Evolutionary conservation across 2,797 vertebrate genomes (phyloP).

Genomic region (Trichosurus vulpecula): DNA sequence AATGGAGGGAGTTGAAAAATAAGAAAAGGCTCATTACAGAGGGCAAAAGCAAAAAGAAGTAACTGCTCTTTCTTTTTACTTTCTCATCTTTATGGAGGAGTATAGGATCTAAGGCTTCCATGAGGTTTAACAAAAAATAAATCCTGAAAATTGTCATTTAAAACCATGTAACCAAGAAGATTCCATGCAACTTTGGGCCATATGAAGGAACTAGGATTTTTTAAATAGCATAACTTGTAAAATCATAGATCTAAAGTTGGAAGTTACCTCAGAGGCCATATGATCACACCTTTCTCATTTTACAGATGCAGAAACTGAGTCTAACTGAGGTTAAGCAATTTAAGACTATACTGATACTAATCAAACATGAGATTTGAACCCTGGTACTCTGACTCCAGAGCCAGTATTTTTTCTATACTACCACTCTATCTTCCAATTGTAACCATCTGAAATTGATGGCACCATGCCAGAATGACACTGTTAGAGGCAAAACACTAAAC

Average conservation of each 20-base stretch:
- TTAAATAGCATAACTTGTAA: neutral
- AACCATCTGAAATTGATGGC: neutral
- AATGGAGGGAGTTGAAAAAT: too few species aligned
- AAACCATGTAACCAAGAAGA: neutral
- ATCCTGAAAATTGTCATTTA: slow-evolving; percentile 1
- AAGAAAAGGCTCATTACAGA: neutral
- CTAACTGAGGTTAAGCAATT: neutral
- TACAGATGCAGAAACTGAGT: neutral
- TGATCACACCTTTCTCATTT: neutral
- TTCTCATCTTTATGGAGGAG: slow-evolving; percentile 27
- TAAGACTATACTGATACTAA: too few species aligned
- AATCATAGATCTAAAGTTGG: neutral
- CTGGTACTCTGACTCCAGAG: too few species aligned
- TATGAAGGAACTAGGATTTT: slow-evolving; percentile 41
- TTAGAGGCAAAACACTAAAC: slow-evolving; percentile 8
- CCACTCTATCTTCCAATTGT: neutral
- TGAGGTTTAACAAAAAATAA: slow-evolving; percentile 21
- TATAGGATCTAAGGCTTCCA: slow-evolving; percentile 32
- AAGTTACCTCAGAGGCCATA: neutral
- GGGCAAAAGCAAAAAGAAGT: slow-evolving; percentile 32
- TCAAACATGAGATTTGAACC: neutral
- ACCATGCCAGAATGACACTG: neutral
- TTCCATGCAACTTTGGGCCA: neutral
- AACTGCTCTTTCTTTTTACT: slow-evolving; percentile 18
- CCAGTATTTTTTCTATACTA: too few species aligned